Base-by-base conservation (phyloP, 2,113 vertebrate genomes). In the Campylorhamphus procurvoides region DNA sequence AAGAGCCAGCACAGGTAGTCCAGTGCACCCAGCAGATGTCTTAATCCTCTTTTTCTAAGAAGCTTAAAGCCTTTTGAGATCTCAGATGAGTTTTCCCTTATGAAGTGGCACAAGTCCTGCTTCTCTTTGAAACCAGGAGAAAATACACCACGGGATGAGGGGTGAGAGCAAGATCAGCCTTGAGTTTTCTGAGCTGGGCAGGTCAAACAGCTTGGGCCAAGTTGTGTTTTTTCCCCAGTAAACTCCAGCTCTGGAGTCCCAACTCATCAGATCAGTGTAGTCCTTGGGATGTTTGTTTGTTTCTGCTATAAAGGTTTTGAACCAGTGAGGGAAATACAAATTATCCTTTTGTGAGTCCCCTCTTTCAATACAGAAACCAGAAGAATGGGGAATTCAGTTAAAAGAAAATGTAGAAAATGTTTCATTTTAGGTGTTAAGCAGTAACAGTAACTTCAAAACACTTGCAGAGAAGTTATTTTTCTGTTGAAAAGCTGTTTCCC, bases 401-500 rank as follows among this genome's bases (percentile, higher is more conserved):
- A 37, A 55, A 39, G 50, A 55, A 87, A 72, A 50, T 4, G 71
- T 1, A 84, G 69, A 72, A 69, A 76, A 89, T 44, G 17, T 91
- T 91, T 87, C 39, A 94, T 82, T 95, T 95, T 85, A 93, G 84
- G 71, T 94, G 66, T 87, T 96, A 93, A 93, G 52, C 66, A 95
- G 64, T 78, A 94, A 60, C 22, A 85, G 39, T 31, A 49, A 93
- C 82, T 83, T 93, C 73, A 92, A 92, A 93, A 93, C 44, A 8
- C 58, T 76, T 74, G 50, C 63, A 67, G 75, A 78, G 16, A 84
- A 77, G 42, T 74, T 92, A 33, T 74, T 89, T 60, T 53, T 76
- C 67, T 47, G 83, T 66, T 85, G 71, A 79, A 94, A 94, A 94
- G 53, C 79, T 76, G 18, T 72, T 89, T 87, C 84, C 93, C 66